Percentiles rank a stretch among this genome's conserved stretches.
Conservation (phyloP, 2,113 vertebrate genomes). For the Madoqua kirkii region DNA sequence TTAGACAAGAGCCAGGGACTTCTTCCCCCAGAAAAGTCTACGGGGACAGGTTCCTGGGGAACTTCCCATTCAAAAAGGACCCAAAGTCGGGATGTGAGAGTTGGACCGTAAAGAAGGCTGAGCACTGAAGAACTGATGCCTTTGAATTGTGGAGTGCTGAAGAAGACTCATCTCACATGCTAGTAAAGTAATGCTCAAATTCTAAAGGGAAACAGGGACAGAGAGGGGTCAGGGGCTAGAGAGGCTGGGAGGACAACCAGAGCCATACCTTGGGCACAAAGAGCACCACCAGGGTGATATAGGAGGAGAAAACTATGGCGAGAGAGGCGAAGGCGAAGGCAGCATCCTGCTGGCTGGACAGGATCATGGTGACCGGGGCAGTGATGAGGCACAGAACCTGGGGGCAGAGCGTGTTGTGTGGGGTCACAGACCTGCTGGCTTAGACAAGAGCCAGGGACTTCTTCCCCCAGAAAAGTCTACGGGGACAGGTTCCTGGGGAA, state of each 20-base stretch:
- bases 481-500: not conserved
- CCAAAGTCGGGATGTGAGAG: not conserved
- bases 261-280: conserved; percentile 93
- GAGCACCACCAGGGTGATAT: conserved; percentile 95
- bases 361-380: conserved; percentile 95
- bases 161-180: not conserved
- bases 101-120: not conserved
- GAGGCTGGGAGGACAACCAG: not conserved
- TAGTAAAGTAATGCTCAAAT: no score
- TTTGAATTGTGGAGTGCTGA: not conserved
- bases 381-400: conserved; percentile 97
- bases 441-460: not conserved
- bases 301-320: conserved; percentile 94
- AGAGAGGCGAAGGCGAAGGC: conserved; percentile 94
- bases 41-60: not conserved
- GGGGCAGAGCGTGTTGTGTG: accelerated
- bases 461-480: not conserved
- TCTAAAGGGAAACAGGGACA: not conserved
- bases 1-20: not conserved
- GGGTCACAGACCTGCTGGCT: not conserved
- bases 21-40: not conserved
- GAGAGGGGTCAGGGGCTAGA: no score
- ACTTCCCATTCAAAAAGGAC: not conserved
- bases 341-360: conserved; percentile 94
- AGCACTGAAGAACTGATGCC: not conserved